Conservation (phyloP, 2,888 invertebrate genomes). For the Calameuta filiformis region DNA sequence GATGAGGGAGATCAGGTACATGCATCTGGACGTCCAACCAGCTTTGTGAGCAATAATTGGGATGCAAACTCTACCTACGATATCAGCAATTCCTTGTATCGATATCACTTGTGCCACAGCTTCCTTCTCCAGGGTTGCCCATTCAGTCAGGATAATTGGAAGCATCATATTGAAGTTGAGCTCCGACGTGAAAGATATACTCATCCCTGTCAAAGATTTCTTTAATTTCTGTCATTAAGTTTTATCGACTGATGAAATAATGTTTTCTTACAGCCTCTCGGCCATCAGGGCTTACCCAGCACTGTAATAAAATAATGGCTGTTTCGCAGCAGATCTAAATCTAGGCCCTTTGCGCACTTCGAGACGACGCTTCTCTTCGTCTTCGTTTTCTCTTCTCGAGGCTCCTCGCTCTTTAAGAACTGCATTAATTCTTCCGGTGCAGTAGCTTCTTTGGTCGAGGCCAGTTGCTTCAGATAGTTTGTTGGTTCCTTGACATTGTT, state of each 20-base stretch:
- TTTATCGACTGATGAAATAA: neutral
- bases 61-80: conserved; percentile 60
- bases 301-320: conserved; percentile 38
- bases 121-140: conserved; percentile 54
- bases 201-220: conserved; percentile 54
- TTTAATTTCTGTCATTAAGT: neutral
- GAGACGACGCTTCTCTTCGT: neutral
- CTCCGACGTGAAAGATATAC: conserved; percentile 67
- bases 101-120: conserved; percentile 62
- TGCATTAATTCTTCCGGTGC: neutral
- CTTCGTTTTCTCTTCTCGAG: neutral
- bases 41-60: conserved; percentile 58
- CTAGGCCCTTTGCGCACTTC: conserved; percentile 36
- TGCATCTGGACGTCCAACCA: conserved; percentile 55
- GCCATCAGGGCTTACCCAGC: conserved; percentile 29
- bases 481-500: neutral
- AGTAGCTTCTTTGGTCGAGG: neutral
- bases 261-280: neutral
- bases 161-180: conserved; percentile 67
- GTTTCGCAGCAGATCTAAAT: conserved; percentile 45
- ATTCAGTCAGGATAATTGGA: conserved; percentile 64
- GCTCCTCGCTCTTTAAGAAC: neutral
- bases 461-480: neutral
- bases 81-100: conserved; percentile 62
- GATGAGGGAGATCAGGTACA: conserved; percentile 60